Conservation (phyloP, 2,113 vertebrate species). For the Opisthocomus hoazin region DNA sequence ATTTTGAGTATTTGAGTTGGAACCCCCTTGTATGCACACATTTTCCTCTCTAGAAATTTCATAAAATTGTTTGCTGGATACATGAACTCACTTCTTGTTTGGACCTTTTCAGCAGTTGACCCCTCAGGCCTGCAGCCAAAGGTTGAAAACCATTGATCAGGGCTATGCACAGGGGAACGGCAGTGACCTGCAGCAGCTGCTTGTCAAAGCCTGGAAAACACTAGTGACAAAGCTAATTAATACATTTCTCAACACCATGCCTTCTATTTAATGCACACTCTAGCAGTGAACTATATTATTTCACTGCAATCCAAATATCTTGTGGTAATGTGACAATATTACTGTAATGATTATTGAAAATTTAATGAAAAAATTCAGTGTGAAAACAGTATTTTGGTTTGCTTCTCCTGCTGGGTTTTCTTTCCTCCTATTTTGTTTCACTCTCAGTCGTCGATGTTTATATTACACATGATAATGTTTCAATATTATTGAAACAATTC, state of each 20-base stretch:
- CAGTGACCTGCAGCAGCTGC: conserved; percentile 9
- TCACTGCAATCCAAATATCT: background rate
- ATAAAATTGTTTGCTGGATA: background rate
- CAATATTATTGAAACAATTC: background rate
- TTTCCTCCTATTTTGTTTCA: background rate
- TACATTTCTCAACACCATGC: background rate
- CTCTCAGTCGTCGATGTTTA: background rate
- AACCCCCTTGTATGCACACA: background rate
- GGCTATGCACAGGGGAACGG: background rate
- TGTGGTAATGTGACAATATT: background rate
- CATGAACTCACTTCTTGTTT: background rate
- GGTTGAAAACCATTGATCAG: background rate
- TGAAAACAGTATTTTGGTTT: background rate
- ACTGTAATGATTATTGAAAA: background rate
- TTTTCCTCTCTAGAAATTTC: background rate
- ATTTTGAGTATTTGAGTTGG: background rate
- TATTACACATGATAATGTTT: background rate
- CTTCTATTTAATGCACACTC: background rate
- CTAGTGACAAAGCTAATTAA: background rate
- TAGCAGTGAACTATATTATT: background rate
- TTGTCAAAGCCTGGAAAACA: conserved; percentile 5
- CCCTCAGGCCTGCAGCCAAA: background rate
- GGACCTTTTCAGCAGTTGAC: background rate
- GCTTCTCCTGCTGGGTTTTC: background rate
- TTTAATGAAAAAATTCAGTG: background rate